Conservation (phyloP, 2,888 invertebrate genomes). For the Lissonota sp. region DNA sequence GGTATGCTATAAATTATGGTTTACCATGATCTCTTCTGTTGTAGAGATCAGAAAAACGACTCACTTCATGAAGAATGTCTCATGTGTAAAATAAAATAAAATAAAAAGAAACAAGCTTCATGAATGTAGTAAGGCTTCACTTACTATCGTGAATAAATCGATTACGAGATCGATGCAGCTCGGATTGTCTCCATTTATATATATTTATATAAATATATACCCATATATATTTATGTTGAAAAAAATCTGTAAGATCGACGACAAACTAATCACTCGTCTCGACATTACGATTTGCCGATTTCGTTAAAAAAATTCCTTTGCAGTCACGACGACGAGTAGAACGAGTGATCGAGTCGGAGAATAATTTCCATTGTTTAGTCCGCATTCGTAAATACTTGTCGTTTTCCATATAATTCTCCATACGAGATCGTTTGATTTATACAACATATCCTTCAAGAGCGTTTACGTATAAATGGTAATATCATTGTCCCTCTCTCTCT, state of each 20-base stretch:
- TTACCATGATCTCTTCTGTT: too few species aligned
- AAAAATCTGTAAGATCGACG: constrained; percentile 19
- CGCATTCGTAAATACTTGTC: constrained; percentile 11
- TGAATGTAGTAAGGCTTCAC: constrained; percentile 48
- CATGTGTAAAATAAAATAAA: constrained; percentile 18
- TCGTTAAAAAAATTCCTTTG: constrained; percentile 18
- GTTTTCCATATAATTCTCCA: constrained; percentile 10
- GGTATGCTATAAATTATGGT: too few species aligned
- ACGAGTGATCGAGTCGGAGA: constrained; percentile 6
- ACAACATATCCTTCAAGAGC: constrained; percentile 23
- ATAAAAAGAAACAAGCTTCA: constrained; percentile 10
- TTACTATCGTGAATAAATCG: constrained; percentile 62
- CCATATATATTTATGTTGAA: constrained; percentile 12
- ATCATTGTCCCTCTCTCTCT: constrained; percentile 12
- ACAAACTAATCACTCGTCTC: constrained; percentile 57
- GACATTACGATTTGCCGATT: constrained; percentile 47
- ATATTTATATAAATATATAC: constrained; percentile 29
- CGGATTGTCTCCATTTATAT: constrained; percentile 33
- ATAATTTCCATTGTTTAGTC: constrained; percentile 49
- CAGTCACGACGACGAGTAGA: constrained; percentile 21
- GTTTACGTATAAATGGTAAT: constrained; percentile 19
- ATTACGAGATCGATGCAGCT: constrained; percentile 59
- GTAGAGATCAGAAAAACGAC: too few species aligned
- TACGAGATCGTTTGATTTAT: constrained; percentile 23
- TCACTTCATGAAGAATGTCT: not conserved